Percentiles rank a stretch among this genome's conserved stretches.
Evolutionary conservation across 2,888 invertebrate genomes (phyloP).

Genomic region (Cordylochernes scorpioides): DNA sequence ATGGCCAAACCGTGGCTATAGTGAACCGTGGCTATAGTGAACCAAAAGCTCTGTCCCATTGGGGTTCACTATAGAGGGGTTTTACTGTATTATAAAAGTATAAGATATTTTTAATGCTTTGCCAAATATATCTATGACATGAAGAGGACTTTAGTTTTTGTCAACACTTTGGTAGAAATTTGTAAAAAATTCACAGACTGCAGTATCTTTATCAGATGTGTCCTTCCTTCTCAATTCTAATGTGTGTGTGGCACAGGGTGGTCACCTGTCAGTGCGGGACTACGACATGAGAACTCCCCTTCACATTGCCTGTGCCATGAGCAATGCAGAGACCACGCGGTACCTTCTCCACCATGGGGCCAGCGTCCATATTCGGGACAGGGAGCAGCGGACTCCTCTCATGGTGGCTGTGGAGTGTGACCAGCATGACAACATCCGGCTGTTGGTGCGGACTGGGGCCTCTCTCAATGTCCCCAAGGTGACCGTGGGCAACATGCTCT

Average conservation of each 20-base stretch:
- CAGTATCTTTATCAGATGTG: no score
- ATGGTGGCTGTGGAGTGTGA: constrained; percentile 39
- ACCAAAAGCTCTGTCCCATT: no score
- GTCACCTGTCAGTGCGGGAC: constrained; percentile 41
- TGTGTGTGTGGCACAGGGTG: constrained; percentile 26
- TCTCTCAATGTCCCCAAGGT: constrained; percentile 34
- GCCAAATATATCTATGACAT: no score
- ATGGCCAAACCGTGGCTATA: no score
- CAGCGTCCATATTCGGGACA: constrained; percentile 48
- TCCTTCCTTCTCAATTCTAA: no score
- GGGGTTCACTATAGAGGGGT: no score
- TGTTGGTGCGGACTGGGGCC: constrained; percentile 45
- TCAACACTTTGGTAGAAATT: no score
- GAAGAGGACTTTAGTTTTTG: no score
- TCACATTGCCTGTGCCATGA: constrained; percentile 48
- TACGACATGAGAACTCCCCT: constrained; percentile 48
- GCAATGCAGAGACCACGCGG: constrained; percentile 37
- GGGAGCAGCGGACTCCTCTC: constrained; percentile 40
- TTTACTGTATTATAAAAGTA: no score
- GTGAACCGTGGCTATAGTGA: no score
- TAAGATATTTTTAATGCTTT: no score
- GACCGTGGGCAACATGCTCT: constrained; percentile 37
- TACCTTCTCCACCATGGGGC: constrained; percentile 49
- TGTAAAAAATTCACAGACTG: not conserved
- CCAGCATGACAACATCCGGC: constrained; percentile 28